Percentiles rank a stretch among this genome's conserved stretches.
Evolutionary conservation across 2,888 invertebrate species (phyloP).

Genomic region (Lochmaea capreae): DNA sequence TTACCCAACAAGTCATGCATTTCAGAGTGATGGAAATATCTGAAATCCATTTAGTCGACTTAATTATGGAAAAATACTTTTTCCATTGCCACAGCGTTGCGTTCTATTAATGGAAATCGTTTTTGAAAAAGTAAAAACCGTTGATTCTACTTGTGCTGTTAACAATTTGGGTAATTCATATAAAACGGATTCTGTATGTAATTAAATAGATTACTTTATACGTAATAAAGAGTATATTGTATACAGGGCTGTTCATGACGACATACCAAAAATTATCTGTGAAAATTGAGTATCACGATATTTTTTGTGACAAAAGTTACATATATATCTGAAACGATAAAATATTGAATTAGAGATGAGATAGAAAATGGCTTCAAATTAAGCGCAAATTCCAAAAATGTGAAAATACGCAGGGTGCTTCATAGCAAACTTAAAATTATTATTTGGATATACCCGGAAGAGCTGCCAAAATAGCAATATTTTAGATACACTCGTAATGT

Average conservation of each 20-base stretch:
- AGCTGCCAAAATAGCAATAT: too few species aligned
- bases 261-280: too few species aligned
- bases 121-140: neutral
- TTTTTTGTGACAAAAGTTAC: too few species aligned
- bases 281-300: too few species aligned
- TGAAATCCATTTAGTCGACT: conserved; percentile 45
- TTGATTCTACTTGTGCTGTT: neutral
- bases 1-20: conserved; percentile 47
- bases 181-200: neutral
- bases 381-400: too few species aligned
- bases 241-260: neutral
- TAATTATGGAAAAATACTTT: conserved; percentile 45
- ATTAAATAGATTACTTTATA: neutral
- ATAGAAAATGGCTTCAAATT: too few species aligned
- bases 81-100: conserved; percentile 24
- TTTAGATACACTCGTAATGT: too few species aligned
- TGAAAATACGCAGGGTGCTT: too few species aligned
- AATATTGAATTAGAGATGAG: too few species aligned
- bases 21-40: conserved; percentile 47
- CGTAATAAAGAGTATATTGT: neutral
- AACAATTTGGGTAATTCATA: neutral
- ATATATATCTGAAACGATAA: too few species aligned
- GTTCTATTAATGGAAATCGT: conserved; percentile 15
- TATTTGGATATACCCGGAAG: too few species aligned
- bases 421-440: too few species aligned